Evolutionary conservation across 2,113 vertebrate species (phyloP), one percentile per base, ranked within the genome.

Genomic region (Sorex araneus): DNA sequence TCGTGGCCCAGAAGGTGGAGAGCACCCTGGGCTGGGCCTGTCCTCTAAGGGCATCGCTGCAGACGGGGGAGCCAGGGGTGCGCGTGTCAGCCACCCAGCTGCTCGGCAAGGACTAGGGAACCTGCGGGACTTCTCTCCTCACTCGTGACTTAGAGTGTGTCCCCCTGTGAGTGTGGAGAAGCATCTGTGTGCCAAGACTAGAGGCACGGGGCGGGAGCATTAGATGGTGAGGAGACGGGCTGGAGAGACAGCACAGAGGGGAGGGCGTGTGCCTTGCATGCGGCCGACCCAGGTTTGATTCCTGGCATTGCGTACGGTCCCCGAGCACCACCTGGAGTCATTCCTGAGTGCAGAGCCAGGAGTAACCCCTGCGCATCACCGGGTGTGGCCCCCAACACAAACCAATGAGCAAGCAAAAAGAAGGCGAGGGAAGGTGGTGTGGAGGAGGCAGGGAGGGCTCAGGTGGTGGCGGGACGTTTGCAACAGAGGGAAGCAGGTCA

Each of bases 91-190:
- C 40, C 6, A 16, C 40, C n/a, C 45, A 21, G 82, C 28, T 16
- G 4, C 74, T 75, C 66, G 2, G 18, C 69, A 36, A 76, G 50
- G 34, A n/a, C 40, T 57, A 45, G 36, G 74, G 50, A 90, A 73
- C 27, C 30, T 77, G 23, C 32, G 28, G 16, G 16, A 34, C 63
- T 60, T 80, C 28, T 19, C 16, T 3, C 4, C 11, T 87, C 67
- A 40, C 54, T 76, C 73, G 30, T 63, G 67, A 66, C 60, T 82
- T 84, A 84, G 36, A 69, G 69, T n/a, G 19, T 74, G 43, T 87
- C 34, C 71, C 30, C 34, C 67, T 70, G 67, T 15, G 18, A 70
- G 45, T 75, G 23, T 21, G 54, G 69, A 66, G 57, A 60, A 60
- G 18, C 27, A n/a, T 25, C 27, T 4, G n/a, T n/a, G 2, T 15